phyloP scores from a whole-genome alignment of 2,113 vertebrate genomes.

The Kryptolebias marmoratus region DNA sequence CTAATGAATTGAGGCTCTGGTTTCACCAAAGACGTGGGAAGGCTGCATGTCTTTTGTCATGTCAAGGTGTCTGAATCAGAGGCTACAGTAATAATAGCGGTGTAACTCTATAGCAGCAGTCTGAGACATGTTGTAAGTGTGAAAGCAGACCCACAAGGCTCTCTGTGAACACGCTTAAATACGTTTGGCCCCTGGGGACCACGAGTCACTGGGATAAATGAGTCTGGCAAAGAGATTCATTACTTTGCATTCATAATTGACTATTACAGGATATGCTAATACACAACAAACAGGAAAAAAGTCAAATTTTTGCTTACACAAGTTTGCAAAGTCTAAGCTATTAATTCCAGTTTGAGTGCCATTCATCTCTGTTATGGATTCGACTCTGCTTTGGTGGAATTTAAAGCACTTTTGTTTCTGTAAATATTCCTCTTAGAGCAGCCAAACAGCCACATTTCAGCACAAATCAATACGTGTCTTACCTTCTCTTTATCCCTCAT shows the following conservation, averaged over 20 bases:
- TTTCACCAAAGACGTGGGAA: slow-evolving; percentile 44
- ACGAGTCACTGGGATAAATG: slow-evolving; percentile 72
- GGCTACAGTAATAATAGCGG: slow-evolving; percentile 56
- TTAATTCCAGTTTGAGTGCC: slow-evolving; percentile 47
- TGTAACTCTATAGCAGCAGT: slow-evolving; percentile 56
- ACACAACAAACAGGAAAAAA: slow-evolving; percentile 43
- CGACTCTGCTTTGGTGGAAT: slow-evolving; percentile 15
- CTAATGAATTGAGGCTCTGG: slow-evolving; percentile 38
- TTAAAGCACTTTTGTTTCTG: slow-evolving; percentile 5
- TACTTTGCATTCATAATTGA: slow-evolving; percentile 67
- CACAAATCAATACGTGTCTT: slow-evolving; percentile 54
- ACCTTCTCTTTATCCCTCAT: slow-evolving; percentile 99
- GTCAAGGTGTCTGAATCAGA: slow-evolving; percentile 48
- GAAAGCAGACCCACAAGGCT: slow-evolving; percentile 52
- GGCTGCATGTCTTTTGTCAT: slow-evolving; percentile 51
- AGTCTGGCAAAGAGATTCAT: slow-evolving; percentile 60
- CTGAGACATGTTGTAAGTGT: slow-evolving; percentile 44
- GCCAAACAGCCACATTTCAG: slow-evolving; percentile 37
- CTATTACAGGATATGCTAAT: slow-evolving; percentile 60
- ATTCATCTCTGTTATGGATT: slow-evolving; percentile 54
- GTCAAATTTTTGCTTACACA: slow-evolving; percentile 45
- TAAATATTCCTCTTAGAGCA: slow-evolving; percentile 41
- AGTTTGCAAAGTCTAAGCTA: slow-evolving; percentile 50
- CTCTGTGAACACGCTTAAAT: slow-evolving; percentile 55
- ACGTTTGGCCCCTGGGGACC: slow-evolving; percentile 65